phyloP scores from a whole-genome alignment of 1,140 invertebrate species.

The Dryas iulia region DNA sequence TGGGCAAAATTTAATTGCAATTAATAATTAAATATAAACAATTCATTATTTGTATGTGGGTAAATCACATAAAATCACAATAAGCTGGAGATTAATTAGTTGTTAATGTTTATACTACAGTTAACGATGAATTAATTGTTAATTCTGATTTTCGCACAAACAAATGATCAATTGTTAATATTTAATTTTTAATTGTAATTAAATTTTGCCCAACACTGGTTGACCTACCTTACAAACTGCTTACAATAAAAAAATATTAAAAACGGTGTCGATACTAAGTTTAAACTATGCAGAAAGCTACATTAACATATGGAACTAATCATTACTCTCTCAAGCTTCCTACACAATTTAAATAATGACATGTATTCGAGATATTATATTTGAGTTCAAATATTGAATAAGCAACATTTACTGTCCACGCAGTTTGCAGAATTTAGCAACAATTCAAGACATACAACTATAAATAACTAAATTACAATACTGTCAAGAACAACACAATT shows the following conservation, averaged over 20 bases:
- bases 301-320: neutral
- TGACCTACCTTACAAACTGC: constrained; percentile 10
- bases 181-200: no score
- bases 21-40: no score
- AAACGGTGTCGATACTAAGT: constrained; percentile 23
- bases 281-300: constrained; percentile 29
- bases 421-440: neutral
- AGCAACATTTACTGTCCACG: neutral
- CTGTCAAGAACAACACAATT: constrained; percentile 54
- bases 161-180: no score
- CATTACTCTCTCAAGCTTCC: constrained; percentile 6
- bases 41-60: no score
- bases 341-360: constrained; percentile 23
- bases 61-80: no score
- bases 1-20: no score
- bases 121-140: no score
- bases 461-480: constrained; percentile 69
- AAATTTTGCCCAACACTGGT: no score
- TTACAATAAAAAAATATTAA: constrained; percentile 23
- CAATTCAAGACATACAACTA: constrained; percentile 25
- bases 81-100: no score
- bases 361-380: constrained; percentile 23
- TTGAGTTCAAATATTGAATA: constrained; percentile 4
- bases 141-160: no score
- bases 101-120: no score